Percentiles rank a stretch among this genome's conserved stretches.
phyloP scores from a whole-genome alignment of 2,113 vertebrate genomes.

The Archocentrus centrarchus region DNA sequence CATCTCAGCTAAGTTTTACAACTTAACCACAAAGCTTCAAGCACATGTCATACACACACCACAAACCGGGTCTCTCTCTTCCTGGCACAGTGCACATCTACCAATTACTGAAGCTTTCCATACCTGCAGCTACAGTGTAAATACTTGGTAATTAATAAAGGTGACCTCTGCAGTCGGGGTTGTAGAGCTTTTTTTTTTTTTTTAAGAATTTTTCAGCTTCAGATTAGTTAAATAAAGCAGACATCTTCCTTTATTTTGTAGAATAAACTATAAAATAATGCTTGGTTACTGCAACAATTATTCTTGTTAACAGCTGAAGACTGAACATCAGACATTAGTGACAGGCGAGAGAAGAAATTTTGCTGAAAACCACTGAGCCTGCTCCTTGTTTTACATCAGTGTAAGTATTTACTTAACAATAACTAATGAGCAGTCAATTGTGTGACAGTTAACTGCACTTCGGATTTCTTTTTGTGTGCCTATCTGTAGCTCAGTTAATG shows the following conservation, averaged over 20 bases:
- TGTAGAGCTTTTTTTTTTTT: not conserved
- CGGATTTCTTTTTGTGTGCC: not conserved
- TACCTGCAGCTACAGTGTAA: conserved; percentile 17
- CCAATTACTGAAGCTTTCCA: conserved; percentile 28
- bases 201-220: not conserved
- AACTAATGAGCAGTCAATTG: not conserved
- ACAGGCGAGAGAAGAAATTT: not conserved
- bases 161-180: not conserved
- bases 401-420: not conserved
- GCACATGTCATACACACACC: conserved; percentile 34
- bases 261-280: not conserved
- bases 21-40: conserved; percentile 34
- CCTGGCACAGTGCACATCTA: not conserved
- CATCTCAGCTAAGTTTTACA: conserved; percentile 37
- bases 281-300: not conserved
- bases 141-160: conserved; percentile 17
- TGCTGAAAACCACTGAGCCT: not conserved
- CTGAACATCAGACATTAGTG: not conserved
- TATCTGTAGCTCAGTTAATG: not conserved
- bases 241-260: not conserved
- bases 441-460: not conserved
- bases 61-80: not conserved
- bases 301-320: not conserved
- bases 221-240: not conserved
- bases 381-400: not conserved